Evolutionary conservation across 2,113 vertebrate species (phyloP), one percentile per base, ranked within the genome.

Genomic region (Solenodon paradoxus): DNA sequence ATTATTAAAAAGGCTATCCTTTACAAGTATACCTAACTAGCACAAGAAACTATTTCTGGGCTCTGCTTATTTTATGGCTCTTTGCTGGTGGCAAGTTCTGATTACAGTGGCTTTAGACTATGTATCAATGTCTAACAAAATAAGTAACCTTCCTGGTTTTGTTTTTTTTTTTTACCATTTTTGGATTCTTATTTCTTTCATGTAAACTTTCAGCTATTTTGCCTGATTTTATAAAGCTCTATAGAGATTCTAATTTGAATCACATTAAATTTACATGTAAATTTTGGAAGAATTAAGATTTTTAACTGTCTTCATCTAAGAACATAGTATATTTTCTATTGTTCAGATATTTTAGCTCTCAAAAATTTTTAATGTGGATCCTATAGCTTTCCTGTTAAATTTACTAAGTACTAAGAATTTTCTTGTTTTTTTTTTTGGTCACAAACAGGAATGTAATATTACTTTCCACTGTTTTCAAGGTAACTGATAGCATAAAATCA

Each of bases 381-480:
- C 22, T 79, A 45, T 69, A 28, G 26, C 28, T 82, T 66, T 89
- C 35, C 35, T 45, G 49, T 71, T 78, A 66, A 59, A n/a, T 68
- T 84, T 61, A 68, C 40, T 72, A 63, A 53, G 35, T 55, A 85
- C n/a, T n/a, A n/a, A n/a, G n/a, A n/a, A n/a, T 57, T 85, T 77
- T 47, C 63, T 51, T 59, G 30, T 38, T 74, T 82, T 71, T n/a
- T n/a, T n/a, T n/a, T n/a, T n/a, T n/a, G n/a, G 61, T 90, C 42
- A 79, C 49, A 75, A 75, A 85, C 61, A 49, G 63, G 30, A 69
- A 69, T 85, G 51, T 78, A 87, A 42, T 53, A 63, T 85, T 78
- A 94, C 42, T 69, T 53, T 13, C n/a, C 53, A 71, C 51, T 47
- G 51, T 63, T 92, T 94, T 77, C 45, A 94, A 94, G 59, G 49